phyloP scores from a whole-genome alignment of 2,888 invertebrate genomes.

The Protophormia terraenovae region DNA sequence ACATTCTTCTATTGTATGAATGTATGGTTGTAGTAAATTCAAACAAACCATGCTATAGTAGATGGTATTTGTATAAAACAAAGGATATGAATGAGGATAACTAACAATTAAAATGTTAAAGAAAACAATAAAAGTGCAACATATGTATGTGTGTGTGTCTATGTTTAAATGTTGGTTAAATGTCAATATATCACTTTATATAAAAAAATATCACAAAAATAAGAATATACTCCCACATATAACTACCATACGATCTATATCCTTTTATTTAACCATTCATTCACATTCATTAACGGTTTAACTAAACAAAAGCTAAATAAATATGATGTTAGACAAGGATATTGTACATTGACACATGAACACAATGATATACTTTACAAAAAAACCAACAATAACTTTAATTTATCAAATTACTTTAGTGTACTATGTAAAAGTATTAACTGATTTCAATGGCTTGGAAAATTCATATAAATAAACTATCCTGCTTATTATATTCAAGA shows the following conservation, averaged over 20 bases:
- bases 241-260: not conserved
- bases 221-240: too few species aligned
- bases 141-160: not conserved
- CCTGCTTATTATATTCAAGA: too few species aligned
- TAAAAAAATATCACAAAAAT: not conserved
- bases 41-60: too few species aligned
- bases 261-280: conserved; percentile 36
- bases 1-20: not conserved
- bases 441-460: too few species aligned
- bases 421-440: too few species aligned
- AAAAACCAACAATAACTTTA: too few species aligned
- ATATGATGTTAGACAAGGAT: conserved; percentile 22
- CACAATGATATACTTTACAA: too few species aligned
- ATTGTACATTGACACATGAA: not conserved
- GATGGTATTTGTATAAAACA: too few species aligned
- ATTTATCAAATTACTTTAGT: too few species aligned
- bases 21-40: too few species aligned
- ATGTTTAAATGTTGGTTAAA: conserved; percentile 1
- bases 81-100: conserved; percentile 1
- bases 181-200: conserved; percentile 32
- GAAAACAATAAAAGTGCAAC: conserved; percentile 24
- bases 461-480: too few species aligned
- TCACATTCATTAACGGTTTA: conserved; percentile 52
- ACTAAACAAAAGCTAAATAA: conserved; percentile 44
- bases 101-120: conserved; percentile 45